Conservation (phyloP, 2,888 invertebrate species). For the Cephus pygmeus region DNA sequence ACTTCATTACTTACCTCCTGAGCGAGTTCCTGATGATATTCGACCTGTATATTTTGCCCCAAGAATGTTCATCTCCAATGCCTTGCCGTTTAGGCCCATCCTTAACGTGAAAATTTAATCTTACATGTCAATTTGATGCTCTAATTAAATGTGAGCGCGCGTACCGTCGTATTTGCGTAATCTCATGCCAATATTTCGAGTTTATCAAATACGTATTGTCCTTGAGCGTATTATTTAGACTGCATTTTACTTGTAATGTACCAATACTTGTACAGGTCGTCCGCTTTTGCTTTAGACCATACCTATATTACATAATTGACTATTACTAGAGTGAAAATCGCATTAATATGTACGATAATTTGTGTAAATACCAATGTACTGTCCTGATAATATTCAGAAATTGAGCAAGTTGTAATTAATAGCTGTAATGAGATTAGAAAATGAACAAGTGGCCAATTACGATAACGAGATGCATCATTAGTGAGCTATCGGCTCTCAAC, state of each 20-base stretch:
- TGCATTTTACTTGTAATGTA: slow-evolving; percentile 10
- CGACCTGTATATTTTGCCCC: neutral
- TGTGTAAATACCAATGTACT: slow-evolving; percentile 7
- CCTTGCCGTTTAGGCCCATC: neutral
- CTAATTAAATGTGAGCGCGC: neutral
- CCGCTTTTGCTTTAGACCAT: slow-evolving; percentile 13
- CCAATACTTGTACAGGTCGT: slow-evolving; percentile 15
- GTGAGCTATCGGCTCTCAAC: neutral
- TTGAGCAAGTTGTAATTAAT: neutral
- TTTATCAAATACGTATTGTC: neutral
- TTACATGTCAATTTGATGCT: neutral
- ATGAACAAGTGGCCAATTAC: slow-evolving; percentile 11
- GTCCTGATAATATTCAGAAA: slow-evolving; percentile 6
- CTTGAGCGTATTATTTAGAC: neutral
- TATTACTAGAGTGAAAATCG: slow-evolving; percentile 13
- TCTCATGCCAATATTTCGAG: neutral
- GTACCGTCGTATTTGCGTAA: neutral
- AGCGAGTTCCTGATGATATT: slow-evolving; percentile 10
- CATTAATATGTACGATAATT: slow-evolving; percentile 10
- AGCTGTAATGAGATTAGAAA: slow-evolving; percentile 1
- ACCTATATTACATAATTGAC: neutral
- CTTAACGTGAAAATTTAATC: neutral
- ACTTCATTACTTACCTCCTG: slow-evolving; percentile 39
- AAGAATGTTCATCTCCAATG: neutral
- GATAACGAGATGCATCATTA: neutral